These are phyloP conservation scores for Chymomyza amoena DNA, from an alignment of 2,888 invertebrate species.

Conservation along the genomic window DNA sequence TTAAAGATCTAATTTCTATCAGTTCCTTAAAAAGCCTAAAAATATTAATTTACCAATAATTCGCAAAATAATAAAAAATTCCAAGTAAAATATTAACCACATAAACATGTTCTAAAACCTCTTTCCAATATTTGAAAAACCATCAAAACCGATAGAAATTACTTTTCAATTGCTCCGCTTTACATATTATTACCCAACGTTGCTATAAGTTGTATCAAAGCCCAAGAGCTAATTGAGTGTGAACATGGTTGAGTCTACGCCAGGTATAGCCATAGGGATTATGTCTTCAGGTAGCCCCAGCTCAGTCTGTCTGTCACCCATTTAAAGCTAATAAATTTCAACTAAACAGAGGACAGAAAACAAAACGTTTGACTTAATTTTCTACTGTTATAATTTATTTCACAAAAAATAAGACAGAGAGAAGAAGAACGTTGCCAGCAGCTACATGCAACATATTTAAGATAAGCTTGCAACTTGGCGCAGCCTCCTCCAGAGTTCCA, in stretches of 20 bases:
- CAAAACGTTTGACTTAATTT: conserved; percentile 66
- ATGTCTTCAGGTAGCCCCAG: conserved; percentile 51
- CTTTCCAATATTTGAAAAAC: too few relatives aligned
- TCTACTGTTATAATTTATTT: conserved; percentile 73
- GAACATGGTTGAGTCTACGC: conserved; percentile 42
- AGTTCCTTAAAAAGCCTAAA: too few relatives aligned
- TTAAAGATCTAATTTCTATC: too few relatives aligned
- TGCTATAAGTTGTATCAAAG: conserved; percentile 17
- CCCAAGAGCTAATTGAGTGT: conserved; percentile 68
- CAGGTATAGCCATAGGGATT: neutral
- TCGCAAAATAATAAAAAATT: too few relatives aligned
- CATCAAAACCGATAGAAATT: too few relatives aligned
- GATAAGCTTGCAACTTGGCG: conserved; percentile 32
- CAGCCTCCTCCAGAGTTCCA: conserved; percentile 1
- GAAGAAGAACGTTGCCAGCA: conserved; percentile 12
- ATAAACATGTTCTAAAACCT: too few relatives aligned
- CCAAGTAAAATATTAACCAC: too few relatives aligned
- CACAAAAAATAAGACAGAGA: conserved; percentile 20
- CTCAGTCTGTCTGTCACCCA: conserved; percentile 6
- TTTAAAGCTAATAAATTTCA: conserved; percentile 63
- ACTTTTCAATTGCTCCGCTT: too few relatives aligned
- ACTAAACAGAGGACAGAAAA: conserved; percentile 52
- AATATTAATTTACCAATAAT: too few relatives aligned
- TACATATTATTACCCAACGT: too few relatives aligned
- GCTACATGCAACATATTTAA: conserved; percentile 33